Evolutionary conservation across 1,140 invertebrate genomes (phyloP), one percentile per base, ranked within the genome.

Genomic region (Archivesica marissinica): DNA sequence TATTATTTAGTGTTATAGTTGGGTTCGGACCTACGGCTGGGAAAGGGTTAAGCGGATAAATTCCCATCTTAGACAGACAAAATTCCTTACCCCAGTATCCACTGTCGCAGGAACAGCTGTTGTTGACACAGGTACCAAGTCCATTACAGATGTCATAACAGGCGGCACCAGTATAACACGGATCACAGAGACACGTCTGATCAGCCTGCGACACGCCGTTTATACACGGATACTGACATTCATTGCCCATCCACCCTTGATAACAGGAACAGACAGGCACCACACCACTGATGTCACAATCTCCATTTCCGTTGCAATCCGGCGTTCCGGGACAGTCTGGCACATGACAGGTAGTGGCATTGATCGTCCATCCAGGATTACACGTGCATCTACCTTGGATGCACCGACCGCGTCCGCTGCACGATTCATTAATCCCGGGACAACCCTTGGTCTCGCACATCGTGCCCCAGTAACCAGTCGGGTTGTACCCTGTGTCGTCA

Each of bases 321-420:
- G 91, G 91, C 35, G 76, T 79, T 0, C 91, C 91, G 25, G 91
- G 90, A 76, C 91, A 92, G 77, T 92, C 91, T 39, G 91, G 86
- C 0, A 88, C 28, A 30, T 90, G 80, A 75, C 91, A 92, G 44
- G 83, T 87, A 15, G 56, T 59, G 1, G 86, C 85, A 77, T 85
- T 78, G 82, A 88, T 87, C 20, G 66, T 85, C 87, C 87, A 88
- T 6, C 87, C 87, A 44, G 77, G 75, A 47, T 88, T 66, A 77
- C 87, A 88, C 13, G 47, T 77, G 75, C 87, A 88, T 15, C 35
- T 81, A 38, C 82, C 75, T 41, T 61, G 76, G 11, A 81, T 77
- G 77, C 87, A 88, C 13, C 77, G 82, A 44, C 87, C 87, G 54
- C 85, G 80, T 17, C 81, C 70, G 66, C 76, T 88, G 52, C 85